Evolutionary conservation across 2,888 invertebrate genomes (phyloP), one percentile per base, ranked within the genome.

Genomic region (Lasioglossum vierecki): DNA sequence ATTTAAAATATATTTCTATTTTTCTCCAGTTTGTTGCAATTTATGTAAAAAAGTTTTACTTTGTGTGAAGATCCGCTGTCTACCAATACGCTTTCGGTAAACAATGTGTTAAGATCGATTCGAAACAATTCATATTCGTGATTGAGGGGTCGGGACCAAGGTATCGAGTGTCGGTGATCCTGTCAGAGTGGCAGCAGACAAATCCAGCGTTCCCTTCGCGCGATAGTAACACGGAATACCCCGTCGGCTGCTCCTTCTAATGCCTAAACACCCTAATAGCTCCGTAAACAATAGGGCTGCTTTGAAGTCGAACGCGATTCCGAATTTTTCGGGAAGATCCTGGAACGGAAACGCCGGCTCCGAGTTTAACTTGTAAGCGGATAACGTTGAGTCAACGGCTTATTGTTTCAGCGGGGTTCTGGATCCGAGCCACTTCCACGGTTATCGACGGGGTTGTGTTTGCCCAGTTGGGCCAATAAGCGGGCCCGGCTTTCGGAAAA

Each of bases 371-470:
- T 95, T 95, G 95, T 95, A 95, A 95, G 93, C 91, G 94, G 95
- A 95, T 95, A 95, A 95, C 92, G 92, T 94, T 94, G 93, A 93
- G 94, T 93, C 93, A 94, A 93, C 93, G 94, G 94, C 94, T 94
- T 94, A 94, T 93, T 92, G 93, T 94, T 94, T 93, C 92, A 93
- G 91, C 90, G 87, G 90, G 90, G 88, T 88, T 81, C 88, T 89
- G 89, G 90, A 93, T 91, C 88, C 90, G 89, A 92, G 35, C 87
- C 85, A 90, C 89, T 91, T 92, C 90, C 82, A 90, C 88, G 88
- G 90, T 91, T 93, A 92, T 90, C 91, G 91, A 90, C 88, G 92
- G 90, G 85, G 88, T 80, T 84, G 85, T 93, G 91, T 94, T 94
- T 94, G 92, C 91, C 91, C 94, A 94, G 94, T 94, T 94, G 94